These are phyloP conservation scores for Ischnus inquisitorius DNA, from an alignment of 2,888 invertebrate genomes.

Conservation along the genomic window DNA sequence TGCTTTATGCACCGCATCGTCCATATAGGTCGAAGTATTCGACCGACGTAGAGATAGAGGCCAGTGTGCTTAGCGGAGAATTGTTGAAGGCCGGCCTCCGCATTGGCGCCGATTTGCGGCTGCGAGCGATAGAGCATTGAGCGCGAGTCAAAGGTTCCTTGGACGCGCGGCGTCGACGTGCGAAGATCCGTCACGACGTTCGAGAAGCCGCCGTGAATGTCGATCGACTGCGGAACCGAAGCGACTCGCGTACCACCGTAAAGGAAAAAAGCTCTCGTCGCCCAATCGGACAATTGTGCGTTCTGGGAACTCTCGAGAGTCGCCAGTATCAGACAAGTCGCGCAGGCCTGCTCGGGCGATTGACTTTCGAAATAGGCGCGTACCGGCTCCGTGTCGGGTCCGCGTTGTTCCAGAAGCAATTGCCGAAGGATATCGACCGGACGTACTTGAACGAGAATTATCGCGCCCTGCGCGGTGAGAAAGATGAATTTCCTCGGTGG, in stretches of 20 bases:
- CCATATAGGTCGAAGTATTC: conserved; percentile 97
- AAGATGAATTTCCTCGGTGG: conserved; percentile 93
- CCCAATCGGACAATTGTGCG: conserved; percentile 93
- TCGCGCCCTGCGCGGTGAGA: conserved; percentile 95
- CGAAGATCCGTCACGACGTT: conserved; percentile 77
- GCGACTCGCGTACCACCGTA: conserved; percentile 92
- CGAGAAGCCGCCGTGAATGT: conserved; percentile 75
- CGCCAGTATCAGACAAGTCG: conserved; percentile 94
- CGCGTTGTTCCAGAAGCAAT: conserved; percentile 92
- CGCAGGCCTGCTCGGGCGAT: conserved; percentile 95
- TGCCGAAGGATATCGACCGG: conserved; percentile 95
- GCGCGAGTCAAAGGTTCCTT: conserved; percentile 74
- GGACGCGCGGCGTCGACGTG: conserved; percentile 82
- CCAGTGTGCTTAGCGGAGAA: conserved; percentile 96
- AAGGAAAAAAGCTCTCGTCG: conserved; percentile 95
- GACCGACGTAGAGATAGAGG: conserved; percentile 95
- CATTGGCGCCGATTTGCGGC: conserved; percentile 73
- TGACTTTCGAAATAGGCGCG: conserved; percentile 95
- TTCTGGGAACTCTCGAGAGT: conserved; percentile 90
- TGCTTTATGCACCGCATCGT: conserved; percentile 91
- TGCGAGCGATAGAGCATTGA: conserved; percentile 70
- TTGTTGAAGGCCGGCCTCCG: conserved; percentile 80
- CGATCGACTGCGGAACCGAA: conserved; percentile 71
- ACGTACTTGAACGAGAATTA: conserved; percentile 93
- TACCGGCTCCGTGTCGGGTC: conserved; percentile 94